These are phyloP conservation scores for Heteractis magnifica DNA, from an alignment of 92 coral and sea anemone species.

Conservation along the genomic window DNA sequence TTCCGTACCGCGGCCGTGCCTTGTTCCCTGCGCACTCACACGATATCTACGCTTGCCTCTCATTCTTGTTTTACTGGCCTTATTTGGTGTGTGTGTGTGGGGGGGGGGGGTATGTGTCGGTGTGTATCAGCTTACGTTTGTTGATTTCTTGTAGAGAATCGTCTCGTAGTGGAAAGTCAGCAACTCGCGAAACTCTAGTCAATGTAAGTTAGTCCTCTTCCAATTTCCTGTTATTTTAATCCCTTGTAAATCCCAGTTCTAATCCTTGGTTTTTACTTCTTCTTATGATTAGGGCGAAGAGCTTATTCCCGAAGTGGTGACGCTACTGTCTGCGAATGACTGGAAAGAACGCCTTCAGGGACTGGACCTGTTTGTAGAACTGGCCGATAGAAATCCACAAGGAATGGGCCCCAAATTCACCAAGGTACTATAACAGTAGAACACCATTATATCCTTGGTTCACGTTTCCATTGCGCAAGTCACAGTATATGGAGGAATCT, in stretches of 20 bases:
- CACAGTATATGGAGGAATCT: background rate
- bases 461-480: background rate
- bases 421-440: constrained; percentile 54
- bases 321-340: constrained; percentile 72
- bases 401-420: constrained; percentile 81
- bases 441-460: too few relatives aligned
- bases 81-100: background rate
- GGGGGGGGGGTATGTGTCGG: background rate
- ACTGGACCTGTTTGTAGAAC: constrained; percentile 74
- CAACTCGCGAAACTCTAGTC: background rate
- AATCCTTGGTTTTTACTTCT: background rate
- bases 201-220: background rate
- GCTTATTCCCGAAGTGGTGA: constrained; percentile 59
- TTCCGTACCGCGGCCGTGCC: too few relatives aligned
- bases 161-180: constrained; percentile 64
- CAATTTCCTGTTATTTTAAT: background rate
- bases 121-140: background rate
- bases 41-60: too few relatives aligned
- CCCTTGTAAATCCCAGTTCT: background rate
- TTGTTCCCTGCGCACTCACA: too few relatives aligned
- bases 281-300: constrained; percentile 70
- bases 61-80: background rate
- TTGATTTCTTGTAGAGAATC: constrained; percentile 60
- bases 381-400: constrained; percentile 71
- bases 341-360: constrained; percentile 97